Conservation (phyloP, 2,888 invertebrate genomes). For the Zygothrica quintamaculata region DNA sequence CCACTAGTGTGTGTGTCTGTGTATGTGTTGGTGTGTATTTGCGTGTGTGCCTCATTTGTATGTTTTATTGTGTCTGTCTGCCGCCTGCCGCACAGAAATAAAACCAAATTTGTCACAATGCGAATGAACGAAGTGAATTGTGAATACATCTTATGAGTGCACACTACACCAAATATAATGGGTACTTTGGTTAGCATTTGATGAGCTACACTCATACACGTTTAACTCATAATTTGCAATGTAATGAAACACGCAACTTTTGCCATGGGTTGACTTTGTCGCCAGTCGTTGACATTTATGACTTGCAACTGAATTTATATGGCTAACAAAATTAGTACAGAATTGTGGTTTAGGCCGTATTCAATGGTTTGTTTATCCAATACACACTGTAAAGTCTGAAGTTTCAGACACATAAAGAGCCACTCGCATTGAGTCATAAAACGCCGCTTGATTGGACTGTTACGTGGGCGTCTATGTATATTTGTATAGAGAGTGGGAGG, state of each 20-base stretch:
- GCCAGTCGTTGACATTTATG: slow-evolving; percentile 70
- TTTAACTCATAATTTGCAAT: slow-evolving; percentile 69
- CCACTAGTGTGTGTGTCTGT: background rate
- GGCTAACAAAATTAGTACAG: slow-evolving; percentile 73
- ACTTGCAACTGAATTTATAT: slow-evolving; percentile 78
- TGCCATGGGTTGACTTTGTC: slow-evolving; percentile 51
- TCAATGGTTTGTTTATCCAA: no score
- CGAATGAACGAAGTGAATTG: no score
- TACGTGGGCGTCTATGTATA: slow-evolving; percentile 60
- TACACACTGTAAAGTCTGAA: slow-evolving; percentile 24
- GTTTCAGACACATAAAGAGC: slow-evolving; percentile 45
- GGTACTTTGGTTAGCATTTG: slow-evolving; percentile 17
- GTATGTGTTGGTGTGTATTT: no score
- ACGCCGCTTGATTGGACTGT: slow-evolving; percentile 68
- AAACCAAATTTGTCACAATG: slow-evolving; percentile 73
- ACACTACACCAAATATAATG: no score
- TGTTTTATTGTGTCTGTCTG: slow-evolving; percentile 65
- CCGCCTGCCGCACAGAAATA: slow-evolving; percentile 61
- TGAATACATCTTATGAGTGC: no score
- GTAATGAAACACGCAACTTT: slow-evolving; percentile 72
- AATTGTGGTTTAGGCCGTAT: slow-evolving; percentile 49
- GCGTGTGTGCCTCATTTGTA: slow-evolving; percentile 42
- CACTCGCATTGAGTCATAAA: slow-evolving; percentile 74
- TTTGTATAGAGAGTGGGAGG: no score
- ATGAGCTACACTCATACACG: slow-evolving; percentile 23